Evolutionary conservation across 1,140 invertebrate genomes (phyloP).

Genomic region (Liolophura sinensis): DNA sequence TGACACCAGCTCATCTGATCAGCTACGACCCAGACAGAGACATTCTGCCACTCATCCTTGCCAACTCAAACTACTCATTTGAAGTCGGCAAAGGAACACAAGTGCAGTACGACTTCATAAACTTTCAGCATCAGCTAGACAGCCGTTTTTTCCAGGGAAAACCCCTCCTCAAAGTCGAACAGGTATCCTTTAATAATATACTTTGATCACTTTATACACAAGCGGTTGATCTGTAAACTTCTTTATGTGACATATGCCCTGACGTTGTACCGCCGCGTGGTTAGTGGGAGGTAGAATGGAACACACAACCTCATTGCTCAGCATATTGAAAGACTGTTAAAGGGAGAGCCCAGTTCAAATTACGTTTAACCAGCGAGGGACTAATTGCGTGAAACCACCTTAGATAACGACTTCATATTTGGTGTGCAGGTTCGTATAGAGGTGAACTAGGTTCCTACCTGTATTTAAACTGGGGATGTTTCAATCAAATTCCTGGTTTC

Average conservation of each 20-base stretch:
- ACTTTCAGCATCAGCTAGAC: slow-evolving; percentile 28
- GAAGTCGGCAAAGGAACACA: slow-evolving; percentile 27
- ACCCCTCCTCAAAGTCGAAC: slow-evolving; percentile 16
- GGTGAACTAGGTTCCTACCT: no score
- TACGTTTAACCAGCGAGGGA: no score
- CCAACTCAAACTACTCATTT: slow-evolving; percentile 43
- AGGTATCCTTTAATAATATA: not conserved
- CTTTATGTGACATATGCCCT: not conserved
- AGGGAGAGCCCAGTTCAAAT: no score
- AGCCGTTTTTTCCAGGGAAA: slow-evolving; percentile 32
- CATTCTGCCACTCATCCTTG: slow-evolving; percentile 37
- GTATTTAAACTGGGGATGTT: no score
- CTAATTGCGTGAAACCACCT: no score
- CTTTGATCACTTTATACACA: not conserved
- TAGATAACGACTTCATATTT: no score
- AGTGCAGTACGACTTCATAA: slow-evolving; percentile 36
- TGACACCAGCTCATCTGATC: slow-evolving; percentile 32
- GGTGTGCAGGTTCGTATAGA: no score
- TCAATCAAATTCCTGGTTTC: no score
- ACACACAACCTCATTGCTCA: no score
- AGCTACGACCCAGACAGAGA: slow-evolving; percentile 40
- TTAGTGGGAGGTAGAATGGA: no score
- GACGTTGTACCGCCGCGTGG: not conserved
- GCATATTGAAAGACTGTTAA: no score
- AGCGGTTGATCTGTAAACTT: slow-evolving; percentile 6